phyloP scores from a whole-genome alignment of 1,140 invertebrate species.

The Microplitis demolitor region DNA sequence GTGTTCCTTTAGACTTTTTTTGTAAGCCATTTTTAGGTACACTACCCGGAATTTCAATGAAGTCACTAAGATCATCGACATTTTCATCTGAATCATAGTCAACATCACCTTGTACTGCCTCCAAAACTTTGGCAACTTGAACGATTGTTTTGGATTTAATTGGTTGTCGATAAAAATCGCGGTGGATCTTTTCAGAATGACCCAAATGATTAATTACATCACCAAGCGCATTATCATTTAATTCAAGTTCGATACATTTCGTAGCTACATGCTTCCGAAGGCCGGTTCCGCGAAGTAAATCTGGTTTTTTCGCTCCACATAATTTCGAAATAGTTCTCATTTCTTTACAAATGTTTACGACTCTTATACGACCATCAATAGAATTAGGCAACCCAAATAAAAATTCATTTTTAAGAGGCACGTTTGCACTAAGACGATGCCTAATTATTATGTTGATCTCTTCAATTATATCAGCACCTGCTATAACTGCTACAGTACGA shows the following conservation, averaged over 20 bases:
- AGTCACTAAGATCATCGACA: not conserved
- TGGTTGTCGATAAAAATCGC: conserved; percentile 23
- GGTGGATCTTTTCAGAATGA: conserved; percentile 18
- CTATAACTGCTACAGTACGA: conserved; percentile 9
- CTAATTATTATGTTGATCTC: not conserved
- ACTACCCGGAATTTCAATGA: too few species aligned
- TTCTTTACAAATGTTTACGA: not conserved
- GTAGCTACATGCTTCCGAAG: conserved; percentile 12
- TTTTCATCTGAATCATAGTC: not conserved
- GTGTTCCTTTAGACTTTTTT: too few species aligned
- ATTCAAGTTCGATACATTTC: not conserved
- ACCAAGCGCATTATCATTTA: conserved; percentile 1
- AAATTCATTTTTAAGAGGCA: not conserved
- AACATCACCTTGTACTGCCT: not conserved
- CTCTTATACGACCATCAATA: not conserved
- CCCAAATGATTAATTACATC: conserved; percentile 26
- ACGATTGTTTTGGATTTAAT: not conserved
- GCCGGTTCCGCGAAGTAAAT: not conserved
- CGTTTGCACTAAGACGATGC: not conserved
- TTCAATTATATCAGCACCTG: not conserved
- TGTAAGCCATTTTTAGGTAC: too few species aligned
- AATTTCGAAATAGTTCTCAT: not conserved
- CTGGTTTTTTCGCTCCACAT: conserved; percentile 12
- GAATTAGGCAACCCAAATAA: conserved; percentile 10
- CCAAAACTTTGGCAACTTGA: not conserved